Percentiles rank a stretch among this genome's conserved stretches.
Conservation (phyloP, 2,113 vertebrate genomes). For the Chamaea fasciata region DNA sequence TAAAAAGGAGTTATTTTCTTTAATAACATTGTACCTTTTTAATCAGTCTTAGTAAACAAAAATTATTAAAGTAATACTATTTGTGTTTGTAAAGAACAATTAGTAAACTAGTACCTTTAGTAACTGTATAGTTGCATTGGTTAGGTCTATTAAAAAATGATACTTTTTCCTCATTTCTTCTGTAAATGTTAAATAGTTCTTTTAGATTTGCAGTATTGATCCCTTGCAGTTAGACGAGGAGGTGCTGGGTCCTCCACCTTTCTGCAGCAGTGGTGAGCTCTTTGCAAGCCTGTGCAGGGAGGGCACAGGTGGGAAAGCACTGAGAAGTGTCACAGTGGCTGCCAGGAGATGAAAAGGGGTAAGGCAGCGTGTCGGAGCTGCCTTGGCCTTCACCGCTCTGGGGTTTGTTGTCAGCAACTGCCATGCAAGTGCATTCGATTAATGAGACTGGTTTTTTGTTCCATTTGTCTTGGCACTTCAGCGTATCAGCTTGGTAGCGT, state of each 20-base stretch:
- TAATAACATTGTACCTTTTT: background rate
- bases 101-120: background rate
- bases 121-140: background rate
- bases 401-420: background rate
- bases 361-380: background rate
- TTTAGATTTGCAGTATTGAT: background rate
- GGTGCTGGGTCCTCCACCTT: background rate
- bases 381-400: background rate
- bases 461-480: background rate
- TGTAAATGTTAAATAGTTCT: background rate
- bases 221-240: background rate
- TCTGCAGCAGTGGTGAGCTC: background rate
- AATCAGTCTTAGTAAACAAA: background rate
- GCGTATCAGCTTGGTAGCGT: background rate
- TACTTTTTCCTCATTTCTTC: background rate
- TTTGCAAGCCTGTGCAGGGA: background rate
- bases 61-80: background rate
- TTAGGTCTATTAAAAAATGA: background rate
- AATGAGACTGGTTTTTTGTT: background rate
- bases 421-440: background rate
- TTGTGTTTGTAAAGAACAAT: background rate
- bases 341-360: background rate
- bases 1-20: background rate
- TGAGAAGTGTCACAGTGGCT: background rate
- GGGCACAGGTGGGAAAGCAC: background rate